Evolutionary conservation across 2,797 vertebrate species (phyloP).

Genomic region (Coranthus polyacanthus): DNA sequence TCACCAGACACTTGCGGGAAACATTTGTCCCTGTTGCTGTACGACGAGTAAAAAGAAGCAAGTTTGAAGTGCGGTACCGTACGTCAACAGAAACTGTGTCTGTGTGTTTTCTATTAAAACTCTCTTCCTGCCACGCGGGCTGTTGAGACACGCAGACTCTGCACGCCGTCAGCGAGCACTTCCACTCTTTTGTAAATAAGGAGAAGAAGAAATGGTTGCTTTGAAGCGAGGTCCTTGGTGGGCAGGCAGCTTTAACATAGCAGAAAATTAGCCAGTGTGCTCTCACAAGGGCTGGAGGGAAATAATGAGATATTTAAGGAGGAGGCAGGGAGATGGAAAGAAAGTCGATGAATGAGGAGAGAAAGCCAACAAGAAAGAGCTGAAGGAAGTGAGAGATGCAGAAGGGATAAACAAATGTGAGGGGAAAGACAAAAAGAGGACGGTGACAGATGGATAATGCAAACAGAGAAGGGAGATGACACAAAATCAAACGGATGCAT

Average conservation of each 20-base stretch:
- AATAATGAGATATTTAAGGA: conserved; percentile 49
- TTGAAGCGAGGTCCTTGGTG: conserved; percentile 48
- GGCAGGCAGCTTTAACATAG: conserved; percentile 59
- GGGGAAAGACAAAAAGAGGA: conserved; percentile 14
- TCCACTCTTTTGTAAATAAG: conserved; percentile 51
- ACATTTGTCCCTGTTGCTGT: conserved; percentile 22
- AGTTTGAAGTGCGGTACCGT: conserved; percentile 3
- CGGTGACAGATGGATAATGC: conserved; percentile 28
- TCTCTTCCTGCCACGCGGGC: conserved; percentile 2
- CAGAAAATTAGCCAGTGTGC: conserved; percentile 52
- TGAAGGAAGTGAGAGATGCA: conserved; percentile 3
- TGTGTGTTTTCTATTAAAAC: conserved; percentile 36
- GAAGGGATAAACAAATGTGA: conserved; percentile 1
- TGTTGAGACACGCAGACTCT: conserved; percentile 12
- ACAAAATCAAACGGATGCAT: conserved; percentile 34
- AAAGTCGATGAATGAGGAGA: conserved; percentile 20
- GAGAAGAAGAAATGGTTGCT: conserved; percentile 49
- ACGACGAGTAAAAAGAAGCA: conserved; percentile 8
- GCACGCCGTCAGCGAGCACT: conserved; percentile 35
- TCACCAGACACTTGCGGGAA: conserved; percentile 42
- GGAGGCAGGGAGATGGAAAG: conserved; percentile 13
- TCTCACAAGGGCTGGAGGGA: conserved; percentile 20
- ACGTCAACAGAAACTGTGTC: conserved; percentile 26
- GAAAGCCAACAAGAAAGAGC: background rate
- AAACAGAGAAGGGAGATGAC: conserved; percentile 48